phyloP scores from a whole-genome alignment of 53 echinoderm and acorn worm genomes.

The Luidia sarsii region DNA sequence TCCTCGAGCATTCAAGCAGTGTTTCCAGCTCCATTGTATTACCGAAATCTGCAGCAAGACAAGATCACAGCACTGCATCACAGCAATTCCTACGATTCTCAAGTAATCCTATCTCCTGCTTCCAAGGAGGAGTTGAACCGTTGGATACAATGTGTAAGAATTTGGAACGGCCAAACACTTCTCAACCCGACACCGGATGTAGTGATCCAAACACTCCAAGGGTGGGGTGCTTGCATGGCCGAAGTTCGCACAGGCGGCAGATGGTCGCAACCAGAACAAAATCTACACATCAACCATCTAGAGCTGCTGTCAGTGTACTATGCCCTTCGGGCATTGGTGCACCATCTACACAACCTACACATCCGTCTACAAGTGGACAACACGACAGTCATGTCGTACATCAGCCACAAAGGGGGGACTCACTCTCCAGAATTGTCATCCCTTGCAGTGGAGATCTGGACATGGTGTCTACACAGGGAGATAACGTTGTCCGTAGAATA shows the following conservation, averaged over 20 bases:
- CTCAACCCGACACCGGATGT: not conserved
- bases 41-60: no score
- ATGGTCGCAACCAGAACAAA: conserved; percentile 45
- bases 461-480: conserved; percentile 7
- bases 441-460: conserved; percentile 13
- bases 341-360: conserved; percentile 6
- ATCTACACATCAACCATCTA: conserved; percentile 53
- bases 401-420: no score
- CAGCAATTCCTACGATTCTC: not conserved
- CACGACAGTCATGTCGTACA: conserved; percentile 65
- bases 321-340: conserved; percentile 53
- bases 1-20: not conserved
- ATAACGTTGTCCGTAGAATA: conserved; percentile 12
- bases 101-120: not conserved
- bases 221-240: conserved; percentile 4
- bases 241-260: conserved; percentile 17
- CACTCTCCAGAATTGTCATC: conserved; percentile 1
- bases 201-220: not conserved
- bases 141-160: no score
- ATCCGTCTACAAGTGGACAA: conserved; percentile 59
- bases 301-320: conserved; percentile 56
- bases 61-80: not conserved
- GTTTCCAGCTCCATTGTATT: conserved; percentile 17
- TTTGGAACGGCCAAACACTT: not conserved
- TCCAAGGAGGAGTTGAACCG: not conserved